phyloP scores from a whole-genome alignment of 2,797 vertebrate genomes.

The Hydrocynus forskahlii region DNA sequence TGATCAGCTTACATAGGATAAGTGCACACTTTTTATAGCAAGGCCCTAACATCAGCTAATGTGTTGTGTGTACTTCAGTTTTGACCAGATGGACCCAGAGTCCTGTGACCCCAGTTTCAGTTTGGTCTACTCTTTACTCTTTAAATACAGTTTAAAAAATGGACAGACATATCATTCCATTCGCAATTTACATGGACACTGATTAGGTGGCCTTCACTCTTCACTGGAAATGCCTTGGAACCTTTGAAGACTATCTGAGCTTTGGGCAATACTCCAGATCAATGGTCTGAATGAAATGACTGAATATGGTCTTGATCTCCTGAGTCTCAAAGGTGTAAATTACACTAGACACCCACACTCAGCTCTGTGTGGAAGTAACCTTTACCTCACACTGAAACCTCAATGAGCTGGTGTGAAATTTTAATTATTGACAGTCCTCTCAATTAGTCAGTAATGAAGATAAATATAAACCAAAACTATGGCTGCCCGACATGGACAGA shows the following conservation, averaged over 20 bases:
- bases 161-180: not conserved
- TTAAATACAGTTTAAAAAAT: not conserved
- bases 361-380: not conserved
- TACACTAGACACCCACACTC: not conserved
- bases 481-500: too few species aligned
- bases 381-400: not conserved
- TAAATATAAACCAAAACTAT: not conserved
- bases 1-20: not conserved
- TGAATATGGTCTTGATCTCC: conserved; percentile 1
- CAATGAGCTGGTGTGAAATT: not conserved
- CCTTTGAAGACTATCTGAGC: not conserved
- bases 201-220: not conserved
- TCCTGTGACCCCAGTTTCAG: too few species aligned
- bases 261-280: not conserved
- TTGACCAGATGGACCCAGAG: too few species aligned
- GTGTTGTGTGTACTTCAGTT: not conserved
- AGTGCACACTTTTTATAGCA: not conserved
- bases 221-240: not conserved
- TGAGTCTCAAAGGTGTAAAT: not conserved
- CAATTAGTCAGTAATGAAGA: not conserved
- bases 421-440: not conserved
- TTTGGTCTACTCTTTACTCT: too few species aligned
- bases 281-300: not conserved
- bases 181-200: not conserved
- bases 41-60: not conserved